phyloP scores from a whole-genome alignment of 2,113 vertebrate genomes.

The Rhombomys opimus region DNA sequence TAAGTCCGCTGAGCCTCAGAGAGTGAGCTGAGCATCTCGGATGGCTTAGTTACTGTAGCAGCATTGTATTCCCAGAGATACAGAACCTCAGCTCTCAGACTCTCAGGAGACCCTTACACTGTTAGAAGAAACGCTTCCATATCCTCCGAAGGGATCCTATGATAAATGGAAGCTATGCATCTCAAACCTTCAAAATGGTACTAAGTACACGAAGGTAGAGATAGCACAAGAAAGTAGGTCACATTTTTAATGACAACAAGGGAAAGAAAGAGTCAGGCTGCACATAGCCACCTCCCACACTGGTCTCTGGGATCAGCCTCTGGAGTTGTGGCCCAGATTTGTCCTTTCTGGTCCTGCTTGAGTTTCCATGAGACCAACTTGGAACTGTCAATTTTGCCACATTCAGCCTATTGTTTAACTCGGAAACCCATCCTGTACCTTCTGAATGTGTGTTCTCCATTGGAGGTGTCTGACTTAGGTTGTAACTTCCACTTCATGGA shows the following conservation, averaged over 20 bases:
- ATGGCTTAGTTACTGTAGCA: neutral
- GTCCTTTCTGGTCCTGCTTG: constrained; percentile 6
- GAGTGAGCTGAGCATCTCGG: neutral
- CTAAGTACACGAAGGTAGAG: constrained; percentile 13
- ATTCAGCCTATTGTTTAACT: neutral
- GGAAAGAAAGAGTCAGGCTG: neutral
- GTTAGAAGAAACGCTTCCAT: neutral
- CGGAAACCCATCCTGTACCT: neutral
- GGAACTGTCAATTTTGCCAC: neutral
- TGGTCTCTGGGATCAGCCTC: neutral
- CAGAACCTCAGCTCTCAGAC: neutral
- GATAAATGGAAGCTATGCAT: neutral
- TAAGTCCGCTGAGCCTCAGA: neutral
- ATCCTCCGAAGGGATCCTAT: neutral
- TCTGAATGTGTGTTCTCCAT: neutral
- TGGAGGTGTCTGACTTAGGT: neutral
- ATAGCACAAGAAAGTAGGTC: neutral
- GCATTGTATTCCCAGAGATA: neutral
- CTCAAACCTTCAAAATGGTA: neutral
- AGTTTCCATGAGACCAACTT: constrained; percentile 13
- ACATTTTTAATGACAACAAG: neutral
- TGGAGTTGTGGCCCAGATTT: neutral
- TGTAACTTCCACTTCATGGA: neutral
- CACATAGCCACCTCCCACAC: neutral
- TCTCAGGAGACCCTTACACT: neutral